phyloP scores from a whole-genome alignment of 2,888 invertebrate species.

The Stictocephala bisonia region DNA sequence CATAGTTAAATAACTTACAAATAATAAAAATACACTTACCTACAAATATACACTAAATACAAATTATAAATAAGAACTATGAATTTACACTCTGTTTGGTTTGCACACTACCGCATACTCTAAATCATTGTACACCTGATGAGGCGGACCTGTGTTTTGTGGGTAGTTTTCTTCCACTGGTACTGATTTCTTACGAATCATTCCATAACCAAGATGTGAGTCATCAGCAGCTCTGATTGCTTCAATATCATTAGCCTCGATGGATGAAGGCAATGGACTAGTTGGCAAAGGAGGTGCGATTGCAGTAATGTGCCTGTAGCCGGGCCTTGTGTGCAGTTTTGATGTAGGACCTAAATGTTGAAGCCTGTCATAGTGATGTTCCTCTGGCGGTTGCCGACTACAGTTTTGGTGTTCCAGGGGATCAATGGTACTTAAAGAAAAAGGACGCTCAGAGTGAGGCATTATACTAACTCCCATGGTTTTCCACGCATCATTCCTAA shows the following conservation, averaged over 20 bases:
- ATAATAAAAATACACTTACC: too few relatives aligned
- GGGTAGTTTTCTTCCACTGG: conserved; percentile 69
- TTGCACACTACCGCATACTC: conserved; percentile 88
- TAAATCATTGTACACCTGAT: conserved; percentile 79
- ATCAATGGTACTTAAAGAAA: neutral
- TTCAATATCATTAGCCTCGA: conserved; percentile 37
- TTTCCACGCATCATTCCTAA: conserved; percentile 83
- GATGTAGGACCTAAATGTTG: conserved; percentile 84
- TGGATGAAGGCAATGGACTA: conserved; percentile 13
- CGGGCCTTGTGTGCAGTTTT: conserved; percentile 73
- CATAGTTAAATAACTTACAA: too few relatives aligned
- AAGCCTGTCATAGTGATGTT: conserved; percentile 80
- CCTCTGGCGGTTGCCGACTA: conserved; percentile 46
- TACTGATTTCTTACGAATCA: conserved; percentile 75
- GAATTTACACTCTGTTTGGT: conserved; percentile 82
- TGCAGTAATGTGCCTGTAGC: conserved; percentile 74
- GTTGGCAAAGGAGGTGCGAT: conserved; percentile 65
- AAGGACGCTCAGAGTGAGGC: conserved; percentile 73
- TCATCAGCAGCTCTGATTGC: conserved; percentile 77
- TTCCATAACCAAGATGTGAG: conserved; percentile 83
- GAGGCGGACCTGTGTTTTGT: conserved; percentile 64
- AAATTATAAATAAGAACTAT: too few relatives aligned
- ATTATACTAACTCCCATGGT: conserved; percentile 81
- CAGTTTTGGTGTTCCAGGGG: neutral
- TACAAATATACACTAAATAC: too few relatives aligned